These are phyloP conservation scores for Drosophila tanythrix DNA, from an alignment of 2,888 invertebrate species.

Conservation along the genomic window DNA sequence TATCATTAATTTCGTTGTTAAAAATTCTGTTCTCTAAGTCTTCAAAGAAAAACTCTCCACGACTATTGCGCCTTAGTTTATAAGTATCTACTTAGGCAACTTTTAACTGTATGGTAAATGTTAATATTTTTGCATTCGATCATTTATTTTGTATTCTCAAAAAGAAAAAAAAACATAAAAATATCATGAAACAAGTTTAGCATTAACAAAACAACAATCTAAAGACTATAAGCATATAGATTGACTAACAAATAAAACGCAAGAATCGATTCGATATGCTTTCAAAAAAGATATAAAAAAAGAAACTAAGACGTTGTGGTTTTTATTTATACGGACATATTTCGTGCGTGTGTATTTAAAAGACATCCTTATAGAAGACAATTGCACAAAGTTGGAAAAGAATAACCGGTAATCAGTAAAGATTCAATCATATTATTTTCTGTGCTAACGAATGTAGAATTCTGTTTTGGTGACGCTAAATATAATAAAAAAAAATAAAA, in stretches of 20 bases:
- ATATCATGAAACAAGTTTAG: constrained; percentile 38
- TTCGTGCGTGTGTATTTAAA: constrained; percentile 65
- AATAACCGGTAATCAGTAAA: constrained; percentile 66
- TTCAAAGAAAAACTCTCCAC: constrained; percentile 39
- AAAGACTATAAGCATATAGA: constrained; percentile 72
- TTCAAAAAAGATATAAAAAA: constrained; percentile 48
- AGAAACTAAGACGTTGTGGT: constrained; percentile 74
- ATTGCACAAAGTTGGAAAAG: constrained; percentile 76
- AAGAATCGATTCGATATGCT: constrained; percentile 67
- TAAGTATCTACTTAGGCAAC: constrained; percentile 51
- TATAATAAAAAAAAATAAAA: constrained; percentile 34
- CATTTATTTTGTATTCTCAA: constrained; percentile 76
- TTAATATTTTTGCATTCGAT: constrained; percentile 73
- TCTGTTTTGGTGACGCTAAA: constrained; percentile 85
- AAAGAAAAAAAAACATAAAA: constrained; percentile 26
- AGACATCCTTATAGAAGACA: constrained; percentile 51
- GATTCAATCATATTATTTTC: constrained; percentile 80
- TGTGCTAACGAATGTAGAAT: constrained; percentile 71
- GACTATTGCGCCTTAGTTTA: constrained; percentile 50
- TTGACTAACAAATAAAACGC: constrained; percentile 74
- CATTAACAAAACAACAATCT: constrained; percentile 57
- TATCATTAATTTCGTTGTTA: constrained; percentile 60
- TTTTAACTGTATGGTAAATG: constrained; percentile 53
- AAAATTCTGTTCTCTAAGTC: constrained; percentile 54
- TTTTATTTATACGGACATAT: constrained; percentile 80